Evolutionary conservation across 2,113 vertebrate genomes (phyloP), one percentile per base, ranked within the genome.

Genomic region (Enhydra lutris): DNA sequence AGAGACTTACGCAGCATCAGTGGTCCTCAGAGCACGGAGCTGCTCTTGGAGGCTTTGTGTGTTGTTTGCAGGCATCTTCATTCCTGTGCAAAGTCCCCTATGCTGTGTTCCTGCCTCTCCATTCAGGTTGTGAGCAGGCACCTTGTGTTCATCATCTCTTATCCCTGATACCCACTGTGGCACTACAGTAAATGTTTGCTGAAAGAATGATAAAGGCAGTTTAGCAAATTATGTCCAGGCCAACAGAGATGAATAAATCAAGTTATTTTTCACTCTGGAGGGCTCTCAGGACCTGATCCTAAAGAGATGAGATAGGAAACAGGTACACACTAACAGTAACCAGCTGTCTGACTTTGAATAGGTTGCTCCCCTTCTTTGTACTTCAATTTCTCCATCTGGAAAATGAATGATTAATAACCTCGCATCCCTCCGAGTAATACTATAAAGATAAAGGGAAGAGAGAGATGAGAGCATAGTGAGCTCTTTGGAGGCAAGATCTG

Each of bases 391-490:
- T 96, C 45, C 87, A 79, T 85, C 89, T 98, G 87, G 79, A 95
- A 96, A 82, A 89, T 88, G 57, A 96, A 96, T 85, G 92, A 89
- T 96, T 76, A 74, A 95, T 92, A 89, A 31, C 93, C 86, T 87
- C 13, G 34, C n/a, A 61, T 23, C 52, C 88, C 88, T 89, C 21
- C 0, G 39, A 93, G 83, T 79, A 31, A 83, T 42, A 31, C 31
- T 23, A 4, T 57, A 73, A 81, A 84, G 95, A 78, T 88, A 61
- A 71, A 95, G 83, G 29, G 21, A n/a, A 92, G 83, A 63, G 39
- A 55, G 63, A 71, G 87, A 78, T 59, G 82, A 69, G 93, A 82
- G 71, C 83, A 14, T 13, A 20, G 24, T 67, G 91, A 74, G 34
- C 55, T 42, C 76, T 80, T 74, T 63, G 69, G 79, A 87, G 93